A percentile compares a stretch with the other conserved stretches of the same genome.
phyloP scores from a whole-genome alignment of 2,113 vertebrate species.

The Clarias gariepinus region DNA sequence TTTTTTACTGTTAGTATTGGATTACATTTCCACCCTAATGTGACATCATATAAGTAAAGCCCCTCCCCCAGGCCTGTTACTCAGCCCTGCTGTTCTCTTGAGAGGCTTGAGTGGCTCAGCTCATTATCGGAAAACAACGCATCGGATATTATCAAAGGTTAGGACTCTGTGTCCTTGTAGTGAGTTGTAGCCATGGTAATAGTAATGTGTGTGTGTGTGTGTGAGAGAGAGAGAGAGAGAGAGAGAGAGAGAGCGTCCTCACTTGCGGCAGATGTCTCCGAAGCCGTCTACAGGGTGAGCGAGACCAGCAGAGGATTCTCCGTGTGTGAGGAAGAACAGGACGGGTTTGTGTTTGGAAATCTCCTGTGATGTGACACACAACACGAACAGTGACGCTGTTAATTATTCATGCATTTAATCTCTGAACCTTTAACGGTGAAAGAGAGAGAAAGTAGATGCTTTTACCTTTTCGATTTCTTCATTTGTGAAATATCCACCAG shows the following conservation, averaged over 20 bases:
- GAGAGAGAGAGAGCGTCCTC: constrained; percentile 21
- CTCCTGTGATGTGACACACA: constrained; percentile 66
- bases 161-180: background rate
- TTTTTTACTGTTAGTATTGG: too few relatives aligned
- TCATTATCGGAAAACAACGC: background rate
- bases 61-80: too few relatives aligned
- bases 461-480: constrained; percentile 86
- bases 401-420: background rate
- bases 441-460: background rate
- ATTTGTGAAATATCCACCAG: constrained; percentile 77
- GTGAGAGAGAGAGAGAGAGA: background rate
- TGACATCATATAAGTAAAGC: too few relatives aligned
- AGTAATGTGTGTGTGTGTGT: background rate
- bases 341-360: constrained; percentile 81
- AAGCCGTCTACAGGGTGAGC: constrained; percentile 86
- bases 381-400: background rate
- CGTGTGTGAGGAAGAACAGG: constrained; percentile 90
- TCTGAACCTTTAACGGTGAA: background rate
- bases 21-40: too few relatives aligned
- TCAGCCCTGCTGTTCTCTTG: too few relatives aligned
- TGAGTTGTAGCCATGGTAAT: background rate
- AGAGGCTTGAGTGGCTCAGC: too few relatives aligned
- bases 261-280: constrained; percentile 90
- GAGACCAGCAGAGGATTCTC: constrained; percentile 89
- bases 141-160: background rate